phyloP scores from a whole-genome alignment of 2,113 vertebrate species.

The Silurus meridionalis region DNA sequence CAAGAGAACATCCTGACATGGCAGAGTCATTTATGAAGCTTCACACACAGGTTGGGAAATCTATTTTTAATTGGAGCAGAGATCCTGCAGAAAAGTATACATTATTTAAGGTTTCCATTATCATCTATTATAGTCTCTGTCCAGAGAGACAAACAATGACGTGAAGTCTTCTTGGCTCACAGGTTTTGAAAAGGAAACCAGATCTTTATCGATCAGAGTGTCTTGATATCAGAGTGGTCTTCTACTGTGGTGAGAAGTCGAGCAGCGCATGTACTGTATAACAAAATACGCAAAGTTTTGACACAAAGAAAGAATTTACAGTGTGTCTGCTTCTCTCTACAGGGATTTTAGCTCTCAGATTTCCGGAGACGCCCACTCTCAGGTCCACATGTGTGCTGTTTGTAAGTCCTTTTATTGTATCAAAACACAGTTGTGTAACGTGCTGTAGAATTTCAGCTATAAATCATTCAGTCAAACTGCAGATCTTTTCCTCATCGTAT shows the following conservation, averaged over 20 bases:
- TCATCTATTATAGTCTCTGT: too few relatives aligned
- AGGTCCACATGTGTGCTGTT: slow-evolving; percentile 91
- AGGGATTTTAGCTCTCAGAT: slow-evolving; percentile 93
- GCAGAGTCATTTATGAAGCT: slow-evolving; percentile 99
- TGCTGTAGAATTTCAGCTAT: too few relatives aligned
- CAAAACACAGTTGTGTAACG: background rate
- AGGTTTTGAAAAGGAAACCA: slow-evolving; percentile 92
- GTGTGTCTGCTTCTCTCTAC: slow-evolving; percentile 28
- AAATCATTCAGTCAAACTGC: too few relatives aligned
- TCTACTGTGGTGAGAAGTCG: slow-evolving; percentile 87
- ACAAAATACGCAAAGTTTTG: background rate
- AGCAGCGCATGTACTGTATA: background rate
- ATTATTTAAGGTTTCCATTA: background rate
- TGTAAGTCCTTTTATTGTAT: slow-evolving; percentile 75
- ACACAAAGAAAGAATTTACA: background rate
- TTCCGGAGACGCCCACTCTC: slow-evolving; percentile 89
- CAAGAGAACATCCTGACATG: slow-evolving; percentile 97
- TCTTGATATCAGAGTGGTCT: slow-evolving; percentile 88
- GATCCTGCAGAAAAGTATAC: background rate
- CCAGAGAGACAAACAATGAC: too few relatives aligned
- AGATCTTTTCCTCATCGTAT: too few relatives aligned
- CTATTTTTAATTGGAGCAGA: slow-evolving; percentile 50
- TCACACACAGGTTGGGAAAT: slow-evolving; percentile 90
- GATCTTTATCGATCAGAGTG: slow-evolving; percentile 87
- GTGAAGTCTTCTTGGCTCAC: slow-evolving; percentile 48